Percentiles rank a stretch among this genome's conserved stretches.
These are phyloP conservation scores for Saxidomus purpurata DNA, from an alignment of 1,140 invertebrate species.

Conservation along the genomic window DNA sequence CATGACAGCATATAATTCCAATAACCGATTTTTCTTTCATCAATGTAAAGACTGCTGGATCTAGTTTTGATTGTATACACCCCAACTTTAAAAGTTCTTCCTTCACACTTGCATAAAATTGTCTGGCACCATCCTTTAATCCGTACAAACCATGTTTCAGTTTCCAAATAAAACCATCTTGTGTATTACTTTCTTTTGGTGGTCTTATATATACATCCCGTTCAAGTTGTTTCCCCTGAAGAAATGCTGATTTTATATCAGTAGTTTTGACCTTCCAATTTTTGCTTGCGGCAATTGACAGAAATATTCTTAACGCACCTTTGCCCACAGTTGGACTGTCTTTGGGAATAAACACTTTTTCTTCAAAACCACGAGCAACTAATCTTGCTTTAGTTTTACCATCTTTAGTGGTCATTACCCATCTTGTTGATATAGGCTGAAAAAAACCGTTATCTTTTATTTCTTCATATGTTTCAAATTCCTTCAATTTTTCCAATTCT, in stretches of 20 bases:
- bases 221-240: conserved; percentile 60
- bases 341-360: conserved; percentile 26
- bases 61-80: conserved; percentile 42
- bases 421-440: conserved; percentile 51
- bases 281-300: conserved; percentile 41
- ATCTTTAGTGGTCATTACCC: conserved; percentile 46
- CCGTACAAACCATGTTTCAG: conserved; percentile 64
- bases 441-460: conserved; percentile 4
- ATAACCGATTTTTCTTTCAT: neutral
- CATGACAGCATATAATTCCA: conserved; percentile 57
- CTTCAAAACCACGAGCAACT: conserved; percentile 64
- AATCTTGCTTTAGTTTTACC: conserved; percentile 20
- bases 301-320: conserved; percentile 56
- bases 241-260: conserved; percentile 65
- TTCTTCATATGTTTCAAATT: conserved; percentile 55
- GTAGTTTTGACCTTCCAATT: conserved; percentile 64
- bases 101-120: conserved; percentile 59
- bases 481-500: conserved; percentile 52
- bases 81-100: conserved; percentile 43
- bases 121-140: conserved; percentile 62
- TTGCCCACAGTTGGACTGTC: conserved; percentile 65
- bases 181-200: conserved; percentile 50
- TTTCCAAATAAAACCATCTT: conserved; percentile 52
- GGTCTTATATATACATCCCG: conserved; percentile 62
- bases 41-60: conserved; percentile 54